These are phyloP conservation scores for Diploptera punctata DNA, from an alignment of 2,888 invertebrate genomes.

Conservation along the genomic window DNA sequence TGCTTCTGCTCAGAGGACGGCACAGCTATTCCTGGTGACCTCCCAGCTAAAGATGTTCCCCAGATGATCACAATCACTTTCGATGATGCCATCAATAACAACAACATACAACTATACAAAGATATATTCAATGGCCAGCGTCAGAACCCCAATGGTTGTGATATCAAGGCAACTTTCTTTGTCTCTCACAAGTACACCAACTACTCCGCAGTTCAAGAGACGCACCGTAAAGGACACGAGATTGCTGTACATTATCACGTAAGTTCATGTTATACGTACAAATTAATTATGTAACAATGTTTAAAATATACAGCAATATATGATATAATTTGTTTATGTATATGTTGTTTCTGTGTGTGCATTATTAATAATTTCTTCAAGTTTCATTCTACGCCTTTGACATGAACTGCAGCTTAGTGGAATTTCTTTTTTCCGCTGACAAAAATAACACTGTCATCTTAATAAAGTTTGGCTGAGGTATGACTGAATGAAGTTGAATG, in stretches of 20 bases:
- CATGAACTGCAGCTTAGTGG: background rate
- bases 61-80: conserved; percentile 96
- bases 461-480: background rate
- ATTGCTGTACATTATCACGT: conserved; percentile 95
- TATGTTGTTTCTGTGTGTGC: too few relatives aligned
- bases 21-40: conserved; percentile 83
- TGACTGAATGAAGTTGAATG: too few relatives aligned
- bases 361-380: too few relatives aligned
- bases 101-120: conserved; percentile 92
- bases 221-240: conserved; percentile 90
- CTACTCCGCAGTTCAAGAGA: conserved; percentile 92
- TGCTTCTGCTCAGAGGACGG: conserved; percentile 96
- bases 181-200: conserved; percentile 93
- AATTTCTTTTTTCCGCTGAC: background rate
- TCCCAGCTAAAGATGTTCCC: conserved; percentile 84
- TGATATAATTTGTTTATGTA: too few relatives aligned
- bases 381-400: too few relatives aligned
- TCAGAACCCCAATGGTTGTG: conserved; percentile 92
- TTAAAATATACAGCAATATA: too few relatives aligned
- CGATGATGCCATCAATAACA: conserved; percentile 94
- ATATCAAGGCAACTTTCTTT: conserved; percentile 92
- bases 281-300: too few relatives aligned
- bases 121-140: conserved; percentile 89
- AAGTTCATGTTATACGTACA: conserved; percentile 56
- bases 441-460: background rate